These are phyloP conservation scores for Tichodroma muraria DNA, from an alignment of 2,113 vertebrate species.

Conservation along the genomic window DNA sequence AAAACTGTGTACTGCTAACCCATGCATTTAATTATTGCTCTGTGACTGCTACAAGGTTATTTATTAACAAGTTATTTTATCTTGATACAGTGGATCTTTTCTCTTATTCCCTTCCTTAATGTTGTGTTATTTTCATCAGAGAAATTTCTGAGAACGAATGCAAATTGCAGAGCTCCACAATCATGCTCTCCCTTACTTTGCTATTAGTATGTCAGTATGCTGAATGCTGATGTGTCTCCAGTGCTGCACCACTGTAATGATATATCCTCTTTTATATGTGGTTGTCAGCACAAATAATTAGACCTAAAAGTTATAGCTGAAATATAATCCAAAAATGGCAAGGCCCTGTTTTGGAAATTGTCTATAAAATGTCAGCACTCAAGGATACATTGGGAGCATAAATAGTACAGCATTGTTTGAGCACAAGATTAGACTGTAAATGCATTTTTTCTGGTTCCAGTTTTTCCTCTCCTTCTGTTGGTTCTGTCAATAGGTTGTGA, in stretches of 20 bases:
- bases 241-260: conserved; percentile 65
- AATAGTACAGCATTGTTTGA: conserved; percentile 73
- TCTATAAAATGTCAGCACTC: conserved; percentile 76
- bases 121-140: conserved; percentile 81
- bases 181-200: conserved; percentile 64
- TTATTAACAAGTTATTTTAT: conserved; percentile 82
- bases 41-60: conserved; percentile 75
- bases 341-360: conserved; percentile 76
- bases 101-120: conserved; percentile 69
- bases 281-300: conserved; percentile 79
- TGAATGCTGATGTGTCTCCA: conserved; percentile 69
- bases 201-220: conserved; percentile 73
- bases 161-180: conserved; percentile 70
- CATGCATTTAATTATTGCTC: conserved; percentile 79
- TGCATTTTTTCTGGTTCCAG: conserved; percentile 57
- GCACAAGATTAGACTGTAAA: conserved; percentile 66
- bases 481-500: conserved; percentile 66
- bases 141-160: conserved; percentile 74
- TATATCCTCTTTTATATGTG: conserved; percentile 72
- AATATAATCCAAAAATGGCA: conserved; percentile 79
- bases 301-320: conserved; percentile 80
- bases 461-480: conserved; percentile 66
- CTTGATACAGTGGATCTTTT: conserved; percentile 73
- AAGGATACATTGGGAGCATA: conserved; percentile 64
- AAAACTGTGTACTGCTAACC: conserved; percentile 70